Evolutionary conservation across 2,888 invertebrate species (phyloP).

Genomic region (Ariolimax columbianus): DNA sequence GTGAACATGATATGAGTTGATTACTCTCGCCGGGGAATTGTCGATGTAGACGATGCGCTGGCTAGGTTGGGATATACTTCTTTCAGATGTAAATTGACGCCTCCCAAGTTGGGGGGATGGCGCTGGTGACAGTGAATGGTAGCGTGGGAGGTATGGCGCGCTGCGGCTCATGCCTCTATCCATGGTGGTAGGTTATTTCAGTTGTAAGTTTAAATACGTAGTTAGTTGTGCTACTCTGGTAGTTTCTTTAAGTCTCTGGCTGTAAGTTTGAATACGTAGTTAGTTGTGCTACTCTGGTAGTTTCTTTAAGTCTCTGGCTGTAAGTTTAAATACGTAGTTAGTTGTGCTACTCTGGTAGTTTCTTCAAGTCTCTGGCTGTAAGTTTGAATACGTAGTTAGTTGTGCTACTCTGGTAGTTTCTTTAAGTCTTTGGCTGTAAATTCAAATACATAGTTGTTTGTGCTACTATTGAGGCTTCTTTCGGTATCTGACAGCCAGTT

Average conservation of each 20-base stretch:
- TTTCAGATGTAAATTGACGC: slow-evolving; percentile 1
- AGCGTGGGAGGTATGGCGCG: slow-evolving; percentile 40
- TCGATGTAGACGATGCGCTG: slow-evolving; percentile 43
- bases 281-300: neutral
- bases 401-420: no score
- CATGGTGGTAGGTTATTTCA: slow-evolving; percentile 30
- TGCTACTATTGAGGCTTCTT: no score
- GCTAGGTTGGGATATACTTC: slow-evolving; percentile 30
- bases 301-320: no score
- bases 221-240: neutral
- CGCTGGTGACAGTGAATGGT: slow-evolving; percentile 47
- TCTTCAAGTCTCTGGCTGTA: no score
- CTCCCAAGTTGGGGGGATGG: slow-evolving; percentile 25
- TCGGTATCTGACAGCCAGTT: no score
- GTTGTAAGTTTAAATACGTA: neutral
- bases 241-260: neutral
- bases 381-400: no score
- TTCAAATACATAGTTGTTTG: neutral
- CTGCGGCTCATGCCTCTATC: slow-evolving; percentile 45
- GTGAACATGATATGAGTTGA: slow-evolving; percentile 32
- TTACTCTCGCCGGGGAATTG: slow-evolving; percentile 10
- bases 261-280: neutral
- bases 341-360: no score
- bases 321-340: no score
- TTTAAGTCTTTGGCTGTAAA: no score